Base-by-base conservation (phyloP, 2,797 vertebrate genomes). In the Oreochromis mossambicus region DNA sequence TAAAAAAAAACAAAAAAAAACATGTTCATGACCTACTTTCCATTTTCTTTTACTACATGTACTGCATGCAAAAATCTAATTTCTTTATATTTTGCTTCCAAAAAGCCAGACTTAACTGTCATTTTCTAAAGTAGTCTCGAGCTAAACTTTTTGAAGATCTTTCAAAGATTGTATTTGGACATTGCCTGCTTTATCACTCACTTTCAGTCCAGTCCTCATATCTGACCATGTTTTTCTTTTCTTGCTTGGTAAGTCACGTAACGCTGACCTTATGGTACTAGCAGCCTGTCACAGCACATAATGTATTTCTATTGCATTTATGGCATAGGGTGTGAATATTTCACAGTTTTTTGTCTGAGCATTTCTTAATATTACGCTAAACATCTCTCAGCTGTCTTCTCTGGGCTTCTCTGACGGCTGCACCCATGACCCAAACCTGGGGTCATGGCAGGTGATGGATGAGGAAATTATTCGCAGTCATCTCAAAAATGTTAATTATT, bases 11-110 rank as follows among this genome's bases (percentile, higher is more conserved):
- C n/a, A 51, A n/a, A 38, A 38, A 34, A 6, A 46, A 46, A 46
- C 2, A 50, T 50, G 17, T 50, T 50, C 48, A 19, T 2, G 48
- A 51, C 48, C 50, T n/a, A 8, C 8, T 50, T 5, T 50, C 19
- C 50, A 50, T 19, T 19, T 51, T 51, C 50, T 58, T 58, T 58
- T 58, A 32, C 26, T 4, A 1, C 55, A 10, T 32, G 0, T 58
- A 32, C 54, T 56, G 13, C 26, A 58, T 17, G 55, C 14, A 58
- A 58, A 58, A 32, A 17, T 32, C 55, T 9, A 58, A 61, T 32
- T 61, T 61, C 29, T 61, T 61, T 4, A n/a, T n/a, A 34, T 34
- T n/a, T 61, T 61, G 0, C 17, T 0, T 12, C 1, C 9, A 58
- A 19, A 58, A 19, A 29, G 29, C 29, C 29, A 0, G 56, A 61